Percentiles rank a stretch among this genome's conserved stretches.
Evolutionary conservation across 2,113 vertebrate species (phyloP).

Genomic region (Hepsetus odoe): DNA sequence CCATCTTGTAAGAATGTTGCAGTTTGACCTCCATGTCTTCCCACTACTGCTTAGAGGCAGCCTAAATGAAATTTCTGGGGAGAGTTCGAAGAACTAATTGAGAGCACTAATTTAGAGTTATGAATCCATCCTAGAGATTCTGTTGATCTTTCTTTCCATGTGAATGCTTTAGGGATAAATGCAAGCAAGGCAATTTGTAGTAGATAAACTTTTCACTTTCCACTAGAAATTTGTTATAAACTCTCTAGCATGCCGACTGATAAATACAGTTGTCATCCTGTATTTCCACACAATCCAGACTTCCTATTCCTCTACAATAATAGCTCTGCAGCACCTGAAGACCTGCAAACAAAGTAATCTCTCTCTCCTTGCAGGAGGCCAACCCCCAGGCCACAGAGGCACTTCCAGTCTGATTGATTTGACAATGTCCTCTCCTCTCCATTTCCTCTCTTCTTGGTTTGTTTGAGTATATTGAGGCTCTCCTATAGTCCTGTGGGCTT

Average conservation of each 20-base stretch:
- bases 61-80: constrained; percentile 8
- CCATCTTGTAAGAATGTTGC: constrained; percentile 6
- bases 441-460: constrained; percentile 33
- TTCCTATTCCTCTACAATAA: neutral
- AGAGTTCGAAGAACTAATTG: constrained; percentile 8
- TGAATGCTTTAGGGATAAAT: constrained; percentile 11
- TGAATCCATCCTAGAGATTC: neutral
- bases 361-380: constrained; percentile 17
- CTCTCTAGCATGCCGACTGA: constrained; percentile 13
- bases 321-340: constrained; percentile 5
- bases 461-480: constrained; percentile 37
- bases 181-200: constrained; percentile 32
- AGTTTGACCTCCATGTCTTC: constrained; percentile 19
- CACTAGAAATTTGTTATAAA: neutral
- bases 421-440: constrained; percentile 30
- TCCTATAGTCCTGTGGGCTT: constrained; percentile 13
- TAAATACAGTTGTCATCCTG: constrained; percentile 22
- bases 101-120: neutral
- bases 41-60: constrained; percentile 21
- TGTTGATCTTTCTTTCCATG: neutral
- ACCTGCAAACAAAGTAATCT: constrained; percentile 43
- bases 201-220: neutral
- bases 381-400: constrained; percentile 28
- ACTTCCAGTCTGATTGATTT: constrained; percentile 46
- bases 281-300: constrained; percentile 19